These are phyloP conservation scores for Azorinus chamasolen DNA, from an alignment of 2,888 invertebrate species.

Conservation along the genomic window DNA sequence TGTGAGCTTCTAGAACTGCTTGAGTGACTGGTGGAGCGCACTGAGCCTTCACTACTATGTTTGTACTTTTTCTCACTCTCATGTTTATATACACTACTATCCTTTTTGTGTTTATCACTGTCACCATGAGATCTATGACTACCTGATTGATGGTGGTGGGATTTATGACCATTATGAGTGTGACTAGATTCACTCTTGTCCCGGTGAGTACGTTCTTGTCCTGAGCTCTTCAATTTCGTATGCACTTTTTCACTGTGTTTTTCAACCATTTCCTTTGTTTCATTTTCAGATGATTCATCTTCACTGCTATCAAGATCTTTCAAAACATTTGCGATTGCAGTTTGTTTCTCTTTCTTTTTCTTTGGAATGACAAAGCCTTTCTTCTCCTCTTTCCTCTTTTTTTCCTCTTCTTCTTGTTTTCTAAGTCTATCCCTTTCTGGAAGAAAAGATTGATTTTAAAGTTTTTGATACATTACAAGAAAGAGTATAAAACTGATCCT, in stretches of 20 bases:
- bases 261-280: neutral
- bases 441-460: slow-evolving; percentile 6
- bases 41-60: slow-evolving; percentile 10
- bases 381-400: slow-evolving; percentile 56
- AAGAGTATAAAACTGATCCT: too few relatives aligned
- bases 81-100: slow-evolving; percentile 1
- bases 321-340: slow-evolving; percentile 36
- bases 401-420: slow-evolving; percentile 45
- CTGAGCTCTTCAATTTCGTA: too few relatives aligned
- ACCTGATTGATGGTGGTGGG: slow-evolving; percentile 3
- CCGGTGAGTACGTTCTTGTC: too few relatives aligned
- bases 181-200: too few relatives aligned
- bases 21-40: slow-evolving; percentile 3
- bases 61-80: slow-evolving; percentile 25
- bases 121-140: neutral
- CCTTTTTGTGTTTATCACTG: slow-evolving; percentile 12
- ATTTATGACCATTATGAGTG: too few relatives aligned
- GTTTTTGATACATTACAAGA: too few relatives aligned
- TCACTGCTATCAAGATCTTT: slow-evolving; percentile 38
- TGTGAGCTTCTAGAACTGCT: slow-evolving; percentile 1
- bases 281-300: neutral
- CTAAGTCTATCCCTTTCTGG: slow-evolving; percentile 36
- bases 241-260: neutral
- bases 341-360: slow-evolving; percentile 25
- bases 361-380: slow-evolving; percentile 67